Evolutionary conservation across 2,797 vertebrate genomes (phyloP).

Genomic region (Allobates femoralis): DNA sequence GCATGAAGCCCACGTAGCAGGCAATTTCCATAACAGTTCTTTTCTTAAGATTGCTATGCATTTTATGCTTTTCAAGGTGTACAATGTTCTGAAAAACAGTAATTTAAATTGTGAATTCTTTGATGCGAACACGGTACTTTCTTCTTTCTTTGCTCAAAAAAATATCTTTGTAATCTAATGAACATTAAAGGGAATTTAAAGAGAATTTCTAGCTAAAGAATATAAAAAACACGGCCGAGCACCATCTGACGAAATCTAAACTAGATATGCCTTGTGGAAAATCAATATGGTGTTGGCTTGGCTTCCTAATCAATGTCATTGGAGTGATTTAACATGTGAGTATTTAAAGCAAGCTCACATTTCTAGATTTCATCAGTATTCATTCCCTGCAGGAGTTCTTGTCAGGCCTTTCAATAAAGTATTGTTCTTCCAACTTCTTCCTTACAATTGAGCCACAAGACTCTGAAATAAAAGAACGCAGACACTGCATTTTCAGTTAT

Average conservation of each 20-base stretch:
- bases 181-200: conserved; percentile 54
- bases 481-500: conserved; percentile 10
- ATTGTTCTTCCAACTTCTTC: conserved; percentile 42
- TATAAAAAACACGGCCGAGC: conserved; percentile 4
- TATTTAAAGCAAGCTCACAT: conserved; percentile 48
- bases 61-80: conserved; percentile 58
- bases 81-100: conserved; percentile 58
- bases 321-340: conserved; percentile 35
- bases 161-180: conserved; percentile 49
- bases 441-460: conserved; percentile 36
- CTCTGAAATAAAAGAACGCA: conserved; percentile 13
- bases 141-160: conserved; percentile 26
- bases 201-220: conserved; percentile 14
- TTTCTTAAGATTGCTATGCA: conserved; percentile 49
- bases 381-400: conserved; percentile 51
- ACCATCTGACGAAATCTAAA: conserved; percentile 28
- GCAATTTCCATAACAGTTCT: conserved; percentile 60
- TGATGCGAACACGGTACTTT: conserved; percentile 53
- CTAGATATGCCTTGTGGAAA: conserved; percentile 28
- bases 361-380: conserved; percentile 52
- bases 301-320: conserved; percentile 46
- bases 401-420: conserved; percentile 51
- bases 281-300: conserved; percentile 28
- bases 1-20: conserved; percentile 58
- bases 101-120: conserved; percentile 58